A percentile compares a stretch with the other conserved stretches of the same genome.
These are phyloP conservation scores for Tauraco hartlaubi DNA, from an alignment of 2,797 vertebrate genomes.

Conservation along the genomic window DNA sequence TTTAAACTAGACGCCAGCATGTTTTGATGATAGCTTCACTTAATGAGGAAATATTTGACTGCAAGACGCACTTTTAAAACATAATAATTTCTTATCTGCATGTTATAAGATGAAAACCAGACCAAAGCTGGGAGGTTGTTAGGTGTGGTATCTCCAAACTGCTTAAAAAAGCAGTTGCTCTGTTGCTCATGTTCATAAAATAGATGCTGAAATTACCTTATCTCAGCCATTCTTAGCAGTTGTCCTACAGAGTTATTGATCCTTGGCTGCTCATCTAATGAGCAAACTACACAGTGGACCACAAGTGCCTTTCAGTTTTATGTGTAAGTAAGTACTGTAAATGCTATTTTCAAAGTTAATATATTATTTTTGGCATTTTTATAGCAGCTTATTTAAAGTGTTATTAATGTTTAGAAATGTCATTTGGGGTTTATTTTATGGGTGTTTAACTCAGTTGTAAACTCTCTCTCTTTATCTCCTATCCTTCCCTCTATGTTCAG, in stretches of 20 bases:
- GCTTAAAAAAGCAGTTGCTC: conserved; percentile 1
- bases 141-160: background rate
- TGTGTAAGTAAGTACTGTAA: conserved; percentile 41
- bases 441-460: conserved; percentile 57
- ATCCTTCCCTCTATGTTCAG: background rate
- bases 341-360: conserved; percentile 60
- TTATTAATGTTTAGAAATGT: conserved; percentile 66
- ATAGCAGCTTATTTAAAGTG: conserved; percentile 67
- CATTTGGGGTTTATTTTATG: conserved; percentile 58
- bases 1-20: background rate
- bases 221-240: conserved; percentile 25
- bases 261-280: conserved; percentile 48
- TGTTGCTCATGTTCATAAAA: background rate
- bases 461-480: background rate
- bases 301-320: conserved; percentile 65
- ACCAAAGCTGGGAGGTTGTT: background rate
- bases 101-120: background rate
- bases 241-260: conserved; percentile 61
- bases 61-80: background rate
- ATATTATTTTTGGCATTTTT: conserved; percentile 59
- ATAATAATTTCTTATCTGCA: background rate
- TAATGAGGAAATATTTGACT: background rate
- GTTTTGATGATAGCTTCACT: background rate
- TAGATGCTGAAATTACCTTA: conserved; percentile 22
- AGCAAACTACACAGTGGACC: conserved; percentile 50